Base-by-base conservation (phyloP, 2,888 invertebrate species). In the Gonocerus acuteangulatus region DNA sequence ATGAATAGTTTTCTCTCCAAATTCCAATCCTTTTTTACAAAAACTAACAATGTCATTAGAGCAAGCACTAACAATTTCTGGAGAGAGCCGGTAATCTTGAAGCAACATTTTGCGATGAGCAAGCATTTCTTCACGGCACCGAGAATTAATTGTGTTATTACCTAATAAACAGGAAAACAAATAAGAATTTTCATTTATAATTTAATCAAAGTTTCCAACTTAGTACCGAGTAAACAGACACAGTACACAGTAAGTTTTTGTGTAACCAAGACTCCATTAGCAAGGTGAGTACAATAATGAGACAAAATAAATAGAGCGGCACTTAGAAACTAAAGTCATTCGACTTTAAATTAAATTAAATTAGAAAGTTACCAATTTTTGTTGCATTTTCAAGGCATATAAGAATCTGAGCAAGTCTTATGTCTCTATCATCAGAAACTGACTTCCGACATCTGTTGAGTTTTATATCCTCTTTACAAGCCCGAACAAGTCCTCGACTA, bases 31-130 rank as follows among this genome's bases (percentile, higher is more conserved):
- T 16, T 83, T 82, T 67, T 81, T 79, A 74, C 94, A 95, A 68
- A 84, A 84, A 59, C 78, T 79, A 16, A 80, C 77, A 68, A 95
- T 94, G 72, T 95, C 95, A 69, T 82, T 81, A 18, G 88, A 84
- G 77, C 97, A 97, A 57, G 84, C 82, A 68, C 85, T 82, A 65
- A 96, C 87, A 64, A 97, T 81, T 75, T 96, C 95, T 3, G 97
- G 97, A 9, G 92, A 93, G 16, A 99, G 78, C 69, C 89, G 82
- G 73, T 89, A 96, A 74, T 97, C 95, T 71, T 91, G 88, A 87
- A 97, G 86, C 15, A 99, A 78, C 76, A 89, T 86, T 73, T 86
- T 85, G 18, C 97, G 81, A 73, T 97, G 94, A 70, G 92, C 90
- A 66, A 85, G 80, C 83, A 99, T 88, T 78, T 97, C 95, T 18